These are phyloP conservation scores for Lochmaea capreae DNA, from an alignment of 2,888 invertebrate genomes.

Conservation along the genomic window DNA sequence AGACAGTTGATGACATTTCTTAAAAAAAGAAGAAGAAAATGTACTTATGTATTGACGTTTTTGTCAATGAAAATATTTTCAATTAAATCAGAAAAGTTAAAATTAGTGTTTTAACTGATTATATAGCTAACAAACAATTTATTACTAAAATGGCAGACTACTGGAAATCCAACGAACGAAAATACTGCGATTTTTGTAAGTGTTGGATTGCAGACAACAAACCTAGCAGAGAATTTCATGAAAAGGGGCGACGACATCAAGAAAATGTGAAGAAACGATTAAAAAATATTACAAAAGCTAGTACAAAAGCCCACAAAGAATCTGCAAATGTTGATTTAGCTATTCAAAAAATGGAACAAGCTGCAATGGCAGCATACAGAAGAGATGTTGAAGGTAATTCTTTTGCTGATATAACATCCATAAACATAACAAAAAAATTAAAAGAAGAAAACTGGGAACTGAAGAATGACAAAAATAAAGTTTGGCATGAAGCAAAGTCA, in stretches of 20 bases:
- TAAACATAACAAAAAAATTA: constrained; percentile 63
- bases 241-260: constrained; percentile 92
- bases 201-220: constrained; percentile 99
- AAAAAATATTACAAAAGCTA: constrained; percentile 85
- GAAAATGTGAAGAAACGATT: constrained; percentile 90
- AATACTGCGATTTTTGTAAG: constrained; percentile 97
- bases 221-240: constrained; percentile 94
- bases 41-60: no score
- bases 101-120: constrained; percentile 33
- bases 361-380: constrained; percentile 88
- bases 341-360: constrained; percentile 89
- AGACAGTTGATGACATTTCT: neutral
- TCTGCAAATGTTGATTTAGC: constrained; percentile 82
- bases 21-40: neutral
- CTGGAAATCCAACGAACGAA: constrained; percentile 96
- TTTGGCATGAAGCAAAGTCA: constrained; percentile 85
- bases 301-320: constrained; percentile 82
- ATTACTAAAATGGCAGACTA: constrained; percentile 82
- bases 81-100: neutral
- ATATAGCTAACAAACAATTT: neutral
- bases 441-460: constrained; percentile 58
- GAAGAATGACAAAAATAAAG: constrained; percentile 60
- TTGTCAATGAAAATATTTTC: no score
- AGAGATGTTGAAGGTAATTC: constrained; percentile 81
- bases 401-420: constrained; percentile 71